Conservation (phyloP, 2,113 vertebrate genomes). For the Ovis canadensis region DNA sequence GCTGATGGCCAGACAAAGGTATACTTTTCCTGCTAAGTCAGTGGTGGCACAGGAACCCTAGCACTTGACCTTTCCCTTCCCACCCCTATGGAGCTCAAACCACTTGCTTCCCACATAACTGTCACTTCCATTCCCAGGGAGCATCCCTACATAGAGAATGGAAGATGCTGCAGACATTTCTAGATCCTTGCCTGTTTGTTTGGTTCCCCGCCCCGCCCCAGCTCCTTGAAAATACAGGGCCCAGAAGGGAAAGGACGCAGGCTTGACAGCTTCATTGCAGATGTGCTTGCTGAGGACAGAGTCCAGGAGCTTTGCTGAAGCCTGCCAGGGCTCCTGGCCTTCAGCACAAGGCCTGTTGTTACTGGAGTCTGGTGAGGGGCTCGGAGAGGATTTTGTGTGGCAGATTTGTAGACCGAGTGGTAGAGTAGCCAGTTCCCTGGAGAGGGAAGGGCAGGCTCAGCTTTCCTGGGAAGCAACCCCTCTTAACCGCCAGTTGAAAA, state of each 20-base stretch:
- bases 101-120: constrained; percentile 7
- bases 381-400: neutral
- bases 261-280: neutral
- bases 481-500: constrained; percentile 21
- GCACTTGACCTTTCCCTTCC: neutral
- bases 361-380: neutral
- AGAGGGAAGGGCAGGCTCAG: neutral
- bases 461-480: constrained; percentile 12
- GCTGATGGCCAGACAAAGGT: constrained; percentile 53
- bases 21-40: constrained; percentile 48
- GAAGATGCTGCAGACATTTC: constrained; percentile 11
- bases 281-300: neutral
- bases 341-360: neutral
- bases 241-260: neutral
- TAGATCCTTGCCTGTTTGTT: neutral
- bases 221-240: neutral
- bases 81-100: neutral
- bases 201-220: accelerated
- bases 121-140: neutral
- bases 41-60: neutral
- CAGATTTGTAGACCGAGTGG: neutral
- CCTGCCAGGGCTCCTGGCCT: neutral
- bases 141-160: neutral
- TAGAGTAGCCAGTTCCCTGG: neutral
- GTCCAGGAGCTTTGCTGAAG: neutral